A percentile compares a stretch with the other conserved stretches of the same genome.
These are phyloP conservation scores for Leptopterna dolabrata DNA, from an alignment of 2,888 invertebrate genomes.

Conservation along the genomic window DNA sequence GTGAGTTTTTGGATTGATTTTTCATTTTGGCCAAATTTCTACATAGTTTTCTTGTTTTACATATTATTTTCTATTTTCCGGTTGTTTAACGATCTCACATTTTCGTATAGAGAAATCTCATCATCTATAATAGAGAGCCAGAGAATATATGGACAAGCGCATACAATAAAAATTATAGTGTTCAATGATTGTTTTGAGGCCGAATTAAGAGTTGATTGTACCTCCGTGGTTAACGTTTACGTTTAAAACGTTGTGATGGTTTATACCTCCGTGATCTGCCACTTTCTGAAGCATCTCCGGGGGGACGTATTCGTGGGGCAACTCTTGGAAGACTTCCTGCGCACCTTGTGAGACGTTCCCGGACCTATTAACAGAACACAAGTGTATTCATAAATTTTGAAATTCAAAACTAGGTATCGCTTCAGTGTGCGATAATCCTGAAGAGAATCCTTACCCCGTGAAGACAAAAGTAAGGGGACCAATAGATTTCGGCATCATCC, in stretches of 20 bases:
- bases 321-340: slow-evolving; percentile 93
- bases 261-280: slow-evolving; percentile 91
- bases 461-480: slow-evolving; percentile 98
- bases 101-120: too few species aligned
- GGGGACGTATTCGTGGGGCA: slow-evolving; percentile 97
- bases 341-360: slow-evolving; percentile 75
- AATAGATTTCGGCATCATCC: slow-evolving; percentile 96
- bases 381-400: neutral
- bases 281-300: slow-evolving; percentile 95
- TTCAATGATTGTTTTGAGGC: too few species aligned
- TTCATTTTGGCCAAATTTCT: too few species aligned
- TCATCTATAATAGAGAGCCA: too few species aligned
- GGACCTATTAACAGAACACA: slow-evolving; percentile 65
- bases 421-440: neutral
- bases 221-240: neutral
- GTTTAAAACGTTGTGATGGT: neutral
- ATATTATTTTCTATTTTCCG: too few species aligned
- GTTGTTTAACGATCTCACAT: too few species aligned
- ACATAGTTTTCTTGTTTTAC: too few species aligned
- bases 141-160: too few species aligned
- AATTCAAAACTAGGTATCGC: neutral
- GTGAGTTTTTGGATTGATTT: too few species aligned
- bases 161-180: too few species aligned
- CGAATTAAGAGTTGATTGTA: neutral
- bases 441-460: slow-evolving; percentile 76